Evolutionary conservation across 1,140 invertebrate genomes (phyloP).

Genomic region (Papilio glaucus): DNA sequence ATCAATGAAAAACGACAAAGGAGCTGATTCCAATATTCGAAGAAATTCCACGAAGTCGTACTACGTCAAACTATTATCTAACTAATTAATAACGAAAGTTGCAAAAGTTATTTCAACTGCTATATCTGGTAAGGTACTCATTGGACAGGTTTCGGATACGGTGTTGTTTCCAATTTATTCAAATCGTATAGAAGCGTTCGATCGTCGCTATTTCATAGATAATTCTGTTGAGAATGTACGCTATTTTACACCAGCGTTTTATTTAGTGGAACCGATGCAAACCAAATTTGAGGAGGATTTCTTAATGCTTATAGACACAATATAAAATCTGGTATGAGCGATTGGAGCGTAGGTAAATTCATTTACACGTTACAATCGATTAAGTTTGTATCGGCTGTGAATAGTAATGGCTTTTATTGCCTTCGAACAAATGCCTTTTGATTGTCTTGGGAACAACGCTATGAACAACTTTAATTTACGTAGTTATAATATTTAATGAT

Average conservation of each 20-base stretch:
- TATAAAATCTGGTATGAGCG: conserved; percentile 31
- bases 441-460: neutral
- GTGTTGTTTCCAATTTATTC: conserved; percentile 34
- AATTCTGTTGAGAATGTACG: conserved; percentile 7
- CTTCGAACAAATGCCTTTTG: neutral
- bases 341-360: conserved; percentile 39
- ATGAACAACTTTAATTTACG: no score
- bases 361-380: conserved; percentile 39
- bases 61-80: conserved; percentile 23
- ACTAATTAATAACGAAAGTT: conserved; percentile 33
- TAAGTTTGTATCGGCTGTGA: conserved; percentile 28
- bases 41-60: conserved; percentile 20
- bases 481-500: no score
- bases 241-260: conserved; percentile 15
- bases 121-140: conserved; percentile 20
- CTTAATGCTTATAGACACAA: conserved; percentile 4
- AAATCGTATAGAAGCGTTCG: conserved; percentile 19
- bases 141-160: conserved; percentile 37
- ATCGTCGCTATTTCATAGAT: conserved; percentile 1
- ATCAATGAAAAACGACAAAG: neutral
- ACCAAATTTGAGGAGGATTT: conserved; percentile 24
- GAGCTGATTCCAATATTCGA: neutral
- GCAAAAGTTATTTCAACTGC: conserved; percentile 33
- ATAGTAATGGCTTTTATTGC: conserved; percentile 30
- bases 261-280: conserved; percentile 27